Conservation (phyloP, 2,113 vertebrate species). For the Fulica atra region DNA sequence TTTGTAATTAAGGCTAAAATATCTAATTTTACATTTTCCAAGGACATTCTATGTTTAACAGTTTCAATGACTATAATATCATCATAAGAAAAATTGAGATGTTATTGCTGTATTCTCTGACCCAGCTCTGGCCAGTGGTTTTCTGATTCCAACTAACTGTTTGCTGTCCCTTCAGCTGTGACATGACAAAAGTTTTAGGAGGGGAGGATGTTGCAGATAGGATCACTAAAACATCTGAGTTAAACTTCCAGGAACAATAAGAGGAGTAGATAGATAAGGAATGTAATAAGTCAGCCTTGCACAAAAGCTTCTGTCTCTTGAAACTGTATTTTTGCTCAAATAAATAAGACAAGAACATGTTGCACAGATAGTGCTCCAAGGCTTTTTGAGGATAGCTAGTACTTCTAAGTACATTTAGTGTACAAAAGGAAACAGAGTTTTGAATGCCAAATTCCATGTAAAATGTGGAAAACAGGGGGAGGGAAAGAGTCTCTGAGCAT, state of each 20-base stretch:
- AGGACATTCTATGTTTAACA: neutral
- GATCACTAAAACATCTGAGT: neutral
- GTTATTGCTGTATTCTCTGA: neutral
- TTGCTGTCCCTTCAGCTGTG: neutral
- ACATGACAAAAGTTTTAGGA: fast-evolving
- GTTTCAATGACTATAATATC: neutral
- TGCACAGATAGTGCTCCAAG: neutral
- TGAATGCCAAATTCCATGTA: neutral
- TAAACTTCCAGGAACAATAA: neutral
- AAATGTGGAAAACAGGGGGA: neutral
- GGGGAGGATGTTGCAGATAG: neutral
- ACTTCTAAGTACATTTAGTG: neutral
- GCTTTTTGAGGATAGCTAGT: neutral
- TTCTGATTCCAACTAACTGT: neutral
- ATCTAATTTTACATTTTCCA: neutral
- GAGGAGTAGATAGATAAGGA: neutral
- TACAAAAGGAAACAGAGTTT: neutral
- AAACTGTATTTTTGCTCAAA: neutral
- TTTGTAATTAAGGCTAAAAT: neutral
- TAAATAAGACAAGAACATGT: neutral
- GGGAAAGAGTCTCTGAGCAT: neutral
- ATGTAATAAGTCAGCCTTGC: neutral
- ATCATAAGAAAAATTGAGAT: neutral
- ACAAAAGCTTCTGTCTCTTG: neutral
- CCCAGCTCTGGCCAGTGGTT: neutral